Evolutionary conservation across 2,797 vertebrate genomes (phyloP), one percentile per base, ranked within the genome.

Genomic region (Oreortyx pictus): DNA sequence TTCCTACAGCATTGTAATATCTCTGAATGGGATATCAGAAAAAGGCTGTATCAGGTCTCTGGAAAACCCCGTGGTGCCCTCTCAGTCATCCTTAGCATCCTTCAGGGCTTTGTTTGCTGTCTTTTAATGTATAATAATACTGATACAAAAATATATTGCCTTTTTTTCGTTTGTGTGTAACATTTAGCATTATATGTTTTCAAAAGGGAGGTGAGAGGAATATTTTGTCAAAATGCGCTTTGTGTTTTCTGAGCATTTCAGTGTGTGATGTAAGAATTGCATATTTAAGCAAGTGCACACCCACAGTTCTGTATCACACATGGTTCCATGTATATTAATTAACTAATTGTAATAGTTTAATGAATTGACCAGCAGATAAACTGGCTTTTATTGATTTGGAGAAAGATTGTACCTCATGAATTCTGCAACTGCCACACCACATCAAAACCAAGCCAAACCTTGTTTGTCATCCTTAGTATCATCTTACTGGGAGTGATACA

Each of bases 1-100:
- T 61, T 29, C 4, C 12, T 41, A 12, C 24, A 57, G 37, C 7
- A 14, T 67, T 23, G 0, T 41, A 0, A 33, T 78, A 11, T 35
- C 39, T 50, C 18, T 7, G 25, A 9, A 9, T 75, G 14, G 14
- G 46, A 17, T 9, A 22, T 44, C 37, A 92, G 31, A 27, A 39
- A 41, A 68, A 86, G n/a, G 7, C 50, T 39, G 27, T 61, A 39
- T 12, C 24, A 22, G 33, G 43, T 82, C 25, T 75, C n/a, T 65
- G 7, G 54, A 88, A 23, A 5, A 5, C 5, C 37, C 43, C 15
- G 2, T 37, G 29, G 15, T 72, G 35, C 43, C 8, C 17, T 76
- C 72, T 62, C 43, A 35, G 39, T 76, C 72, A 49, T 29, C n/a
- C 27, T 4, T 43, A 39, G 25, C 31, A 65, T 24, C 8, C 8